Conservation (phyloP, 2,888 invertebrate genomes). For the Stramonita haemastoma region DNA sequence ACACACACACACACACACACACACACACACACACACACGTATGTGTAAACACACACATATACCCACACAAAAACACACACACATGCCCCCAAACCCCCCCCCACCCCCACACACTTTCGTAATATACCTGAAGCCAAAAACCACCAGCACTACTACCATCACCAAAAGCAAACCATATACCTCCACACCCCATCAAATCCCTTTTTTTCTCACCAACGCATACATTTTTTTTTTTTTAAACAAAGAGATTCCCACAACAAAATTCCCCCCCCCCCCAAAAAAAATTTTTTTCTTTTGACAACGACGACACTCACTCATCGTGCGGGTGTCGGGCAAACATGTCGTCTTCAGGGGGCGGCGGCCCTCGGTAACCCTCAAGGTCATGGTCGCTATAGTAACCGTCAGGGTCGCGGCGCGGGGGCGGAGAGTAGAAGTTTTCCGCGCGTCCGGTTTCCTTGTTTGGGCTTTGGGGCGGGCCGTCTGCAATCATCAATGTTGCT, state of each 20-base stretch:
- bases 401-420: conserved; percentile 47
- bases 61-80: too few species aligned
- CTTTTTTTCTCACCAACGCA: background rate
- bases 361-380: conserved; percentile 29
- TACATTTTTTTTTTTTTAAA: too few species aligned
- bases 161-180: background rate
- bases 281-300: background rate
- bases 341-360: conserved; percentile 44
- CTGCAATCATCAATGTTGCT: too few species aligned
- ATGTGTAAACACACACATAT: too few species aligned
- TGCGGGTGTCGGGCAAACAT: conserved; percentile 37
- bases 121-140: background rate
- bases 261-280: too few species aligned
- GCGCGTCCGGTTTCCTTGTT: conserved; percentile 29
- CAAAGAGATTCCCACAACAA: too few species aligned
- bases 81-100: too few species aligned
- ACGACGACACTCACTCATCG: conserved; percentile 43
- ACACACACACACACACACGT: too few species aligned
- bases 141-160: background rate
- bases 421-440: conserved; percentile 52
- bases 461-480: background rate
- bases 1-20: too few species aligned
- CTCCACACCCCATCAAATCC: background rate
- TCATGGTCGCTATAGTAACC: conserved; percentile 67
- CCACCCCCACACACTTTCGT: too few species aligned